A percentile compares a stretch with the other conserved stretches of the same genome.
Evolutionary conservation across 2,888 invertebrate species (phyloP).

Genomic region (Azorinus chamasolen): DNA sequence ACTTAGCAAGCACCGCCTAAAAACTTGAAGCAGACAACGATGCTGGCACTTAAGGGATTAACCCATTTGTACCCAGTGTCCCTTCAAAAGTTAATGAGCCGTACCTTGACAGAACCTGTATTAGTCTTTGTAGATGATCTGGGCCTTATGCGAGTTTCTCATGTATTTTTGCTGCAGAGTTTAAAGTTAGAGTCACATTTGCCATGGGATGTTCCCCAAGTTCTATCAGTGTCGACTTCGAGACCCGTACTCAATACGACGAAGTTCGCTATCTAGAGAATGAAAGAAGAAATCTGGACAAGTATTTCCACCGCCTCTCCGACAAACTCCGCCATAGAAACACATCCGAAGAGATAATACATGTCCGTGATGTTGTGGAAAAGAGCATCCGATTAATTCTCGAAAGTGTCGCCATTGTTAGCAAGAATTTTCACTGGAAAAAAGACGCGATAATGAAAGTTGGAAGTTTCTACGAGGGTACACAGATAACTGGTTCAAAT

Average conservation of each 20-base stretch:
- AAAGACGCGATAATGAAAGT: conserved; percentile 30
- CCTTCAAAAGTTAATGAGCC: no score
- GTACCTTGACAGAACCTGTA: no score
- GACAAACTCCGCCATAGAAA: conserved; percentile 13
- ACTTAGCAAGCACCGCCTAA: no score
- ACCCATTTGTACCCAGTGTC: no score
- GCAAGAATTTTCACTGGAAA: conserved; percentile 22
- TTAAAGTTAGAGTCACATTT: no score
- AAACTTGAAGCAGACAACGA: no score
- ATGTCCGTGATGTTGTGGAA: conserved; percentile 42
- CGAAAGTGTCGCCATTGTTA: conserved; percentile 3
- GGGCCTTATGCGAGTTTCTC: no score
- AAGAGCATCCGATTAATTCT: conserved; percentile 14
- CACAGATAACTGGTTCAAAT: conserved; percentile 11
- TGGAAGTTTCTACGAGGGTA: conserved; percentile 43
- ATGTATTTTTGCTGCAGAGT: no score
- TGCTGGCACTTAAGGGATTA: no score
- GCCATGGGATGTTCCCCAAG: conserved; percentile 34
- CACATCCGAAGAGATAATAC: conserved; percentile 32
- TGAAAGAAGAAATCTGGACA: conserved; percentile 25
- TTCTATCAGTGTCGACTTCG: neutral
- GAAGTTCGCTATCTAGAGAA: conserved; percentile 30
- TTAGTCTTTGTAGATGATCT: no score
- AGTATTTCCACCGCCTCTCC: conserved; percentile 36
- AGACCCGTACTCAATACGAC: conserved; percentile 9